Evolutionary conservation across 2,797 vertebrate species (phyloP), one percentile per base, ranked within the genome.

Genomic region (Acridotheres tristis): DNA sequence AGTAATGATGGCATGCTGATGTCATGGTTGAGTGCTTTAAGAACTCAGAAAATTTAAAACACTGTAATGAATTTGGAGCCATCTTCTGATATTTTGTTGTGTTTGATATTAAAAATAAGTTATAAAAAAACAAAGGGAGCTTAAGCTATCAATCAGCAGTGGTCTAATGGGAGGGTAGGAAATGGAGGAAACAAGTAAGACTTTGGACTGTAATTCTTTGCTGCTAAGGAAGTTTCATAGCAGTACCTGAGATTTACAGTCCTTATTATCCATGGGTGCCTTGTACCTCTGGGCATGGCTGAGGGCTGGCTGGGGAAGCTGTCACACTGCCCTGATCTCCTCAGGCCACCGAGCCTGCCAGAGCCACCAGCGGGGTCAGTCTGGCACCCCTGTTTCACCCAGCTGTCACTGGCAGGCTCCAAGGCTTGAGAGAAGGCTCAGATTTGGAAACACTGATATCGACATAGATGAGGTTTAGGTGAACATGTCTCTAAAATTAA

Each of bases 321-420:
- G 51, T 20, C 51, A 25, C 0, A 9, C 23, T 68, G 55, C 57
- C 2, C 3, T 48, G 30, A 16, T 57, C 32, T 50, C 15, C 34
- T 17, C 10, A 2, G 36, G 47, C 2, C 6, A 16, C 43, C 1
- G 0, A 40, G 22, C 48, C 62, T 55, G 62, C 40, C 59, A 29
- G n/a, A 47, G 21, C 62, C 4, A 13, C 42, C 32, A 54, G 27
- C 2, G 0, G 43, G 43, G 59, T 38, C 13, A 25, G 58, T 55
- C 61, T 94, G 83, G 50, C 61, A 86, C 34, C n/a, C 20, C 22
- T 0, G 0, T 74, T 61, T 80, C 6, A 66, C 27, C 53, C 50
- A 26, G 25, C 54, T 67, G 45, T 43, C 50, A n/a, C 59, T 5
- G 4, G 2, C 32, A 66, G 54, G 16, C 32, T 51, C 2, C 2